Conservation (phyloP, 2,888 invertebrate genomes). For the Toxonevra muliebris region DNA sequence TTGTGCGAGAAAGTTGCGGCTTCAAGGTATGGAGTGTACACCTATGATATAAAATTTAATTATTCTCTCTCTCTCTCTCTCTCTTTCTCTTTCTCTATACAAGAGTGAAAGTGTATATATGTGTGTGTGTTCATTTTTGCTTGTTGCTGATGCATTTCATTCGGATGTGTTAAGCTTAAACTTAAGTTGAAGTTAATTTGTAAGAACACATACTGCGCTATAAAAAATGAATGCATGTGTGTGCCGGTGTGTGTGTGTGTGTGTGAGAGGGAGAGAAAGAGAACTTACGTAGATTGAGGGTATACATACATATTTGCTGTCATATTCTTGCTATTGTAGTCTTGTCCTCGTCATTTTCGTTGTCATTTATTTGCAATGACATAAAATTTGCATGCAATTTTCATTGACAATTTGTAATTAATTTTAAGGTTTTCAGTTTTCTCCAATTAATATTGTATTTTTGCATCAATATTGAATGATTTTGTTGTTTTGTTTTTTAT, state of each 20-base stretch:
- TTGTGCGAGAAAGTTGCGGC: background rate
- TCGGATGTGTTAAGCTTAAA: background rate
- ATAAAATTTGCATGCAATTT: background rate
- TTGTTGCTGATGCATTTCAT: too few relatives aligned
- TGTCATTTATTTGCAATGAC: too few relatives aligned
- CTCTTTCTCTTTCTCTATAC: background rate
- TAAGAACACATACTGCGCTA: background rate
- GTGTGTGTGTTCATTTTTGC: constrained; percentile 4
- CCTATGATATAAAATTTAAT: constrained; percentile 22
- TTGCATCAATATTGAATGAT: too few relatives aligned
- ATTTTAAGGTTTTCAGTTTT: constrained; percentile 8
- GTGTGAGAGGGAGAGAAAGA: too few relatives aligned
- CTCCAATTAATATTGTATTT: too few relatives aligned
- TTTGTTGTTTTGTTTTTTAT: too few relatives aligned
- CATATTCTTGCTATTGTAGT: too few relatives aligned
- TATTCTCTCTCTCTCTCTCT: constrained; percentile 20
- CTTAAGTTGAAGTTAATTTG: constrained; percentile 29
- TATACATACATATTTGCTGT: too few relatives aligned
- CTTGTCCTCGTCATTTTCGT: too few relatives aligned
- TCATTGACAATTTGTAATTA: constrained; percentile 29
- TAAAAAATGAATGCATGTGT: too few relatives aligned
- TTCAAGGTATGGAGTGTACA: background rate
- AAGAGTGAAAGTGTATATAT: background rate
- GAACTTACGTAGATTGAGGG: too few relatives aligned
- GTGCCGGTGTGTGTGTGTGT: too few relatives aligned